These are phyloP conservation scores for Leucoraja erinaceus DNA, from an alignment of 2,113 vertebrate genomes.

Conservation along the genomic window DNA sequence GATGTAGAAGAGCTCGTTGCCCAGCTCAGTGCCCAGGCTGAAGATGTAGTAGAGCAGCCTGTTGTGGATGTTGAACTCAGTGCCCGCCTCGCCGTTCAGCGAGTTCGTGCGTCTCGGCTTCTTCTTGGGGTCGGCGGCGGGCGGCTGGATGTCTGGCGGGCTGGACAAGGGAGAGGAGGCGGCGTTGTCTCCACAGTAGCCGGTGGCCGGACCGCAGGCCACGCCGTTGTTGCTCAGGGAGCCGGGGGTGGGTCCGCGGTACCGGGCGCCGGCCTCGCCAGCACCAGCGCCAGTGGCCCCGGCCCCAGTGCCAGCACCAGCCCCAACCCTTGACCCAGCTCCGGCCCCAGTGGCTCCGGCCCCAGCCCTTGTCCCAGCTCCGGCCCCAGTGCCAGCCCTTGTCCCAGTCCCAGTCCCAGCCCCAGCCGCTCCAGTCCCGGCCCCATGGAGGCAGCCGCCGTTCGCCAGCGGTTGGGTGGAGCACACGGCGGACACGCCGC, in stretches of 20 bases:
- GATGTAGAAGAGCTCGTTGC: constrained; percentile 92
- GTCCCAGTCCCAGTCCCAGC: too few relatives aligned
- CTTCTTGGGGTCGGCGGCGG: constrained; percentile 38
- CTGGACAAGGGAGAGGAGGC: not conserved
- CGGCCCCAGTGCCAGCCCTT: too few relatives aligned
- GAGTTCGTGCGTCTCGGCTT: constrained; percentile 78
- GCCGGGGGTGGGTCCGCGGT: constrained; percentile 39
- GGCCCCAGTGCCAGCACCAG: too few relatives aligned
- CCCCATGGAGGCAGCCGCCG: constrained; percentile 35
- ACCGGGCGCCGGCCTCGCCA: not conserved
- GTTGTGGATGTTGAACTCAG: constrained; percentile 72
- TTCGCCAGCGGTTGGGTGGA: constrained; percentile 12
- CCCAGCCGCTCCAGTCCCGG: constrained; percentile 37
- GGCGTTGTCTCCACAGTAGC: not conserved
- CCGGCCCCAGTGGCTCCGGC: constrained; percentile 37
- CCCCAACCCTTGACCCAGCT: too few relatives aligned
- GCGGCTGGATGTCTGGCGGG: too few relatives aligned
- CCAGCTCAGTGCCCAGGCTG: constrained; percentile 84
- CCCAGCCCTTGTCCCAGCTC: too few relatives aligned
- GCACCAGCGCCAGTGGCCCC: too few relatives aligned
- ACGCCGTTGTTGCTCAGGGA: not conserved
- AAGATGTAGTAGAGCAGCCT: constrained; percentile 80
- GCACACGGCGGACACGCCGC: constrained; percentile 66
- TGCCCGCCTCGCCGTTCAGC: constrained; percentile 70
- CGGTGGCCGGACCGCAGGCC: not conserved